Conservation (phyloP, 2,888 invertebrate species). For the Diloba caeruleocephala region DNA sequence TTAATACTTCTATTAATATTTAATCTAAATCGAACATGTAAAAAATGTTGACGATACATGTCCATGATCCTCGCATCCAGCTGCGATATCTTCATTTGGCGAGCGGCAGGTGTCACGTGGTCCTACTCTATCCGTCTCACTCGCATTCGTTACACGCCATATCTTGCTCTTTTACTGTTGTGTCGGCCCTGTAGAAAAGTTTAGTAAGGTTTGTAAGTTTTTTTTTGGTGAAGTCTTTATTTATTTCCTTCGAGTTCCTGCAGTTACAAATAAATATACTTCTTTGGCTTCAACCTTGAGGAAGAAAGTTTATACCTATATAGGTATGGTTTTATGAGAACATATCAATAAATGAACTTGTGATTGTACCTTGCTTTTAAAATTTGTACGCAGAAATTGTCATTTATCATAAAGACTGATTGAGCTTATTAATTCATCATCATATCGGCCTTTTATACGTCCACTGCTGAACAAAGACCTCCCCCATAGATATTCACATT, state of each 20-base stretch:
- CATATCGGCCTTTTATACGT: too few species aligned
- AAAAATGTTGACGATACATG: constrained; percentile 70
- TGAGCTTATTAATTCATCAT: neutral
- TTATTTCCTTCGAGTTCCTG: constrained; percentile 80
- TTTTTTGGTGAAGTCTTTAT: constrained; percentile 80
- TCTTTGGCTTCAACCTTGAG: constrained; percentile 45
- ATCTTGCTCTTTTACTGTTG: constrained; percentile 72
- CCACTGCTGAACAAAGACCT: too few species aligned
- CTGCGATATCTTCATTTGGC: constrained; percentile 89
- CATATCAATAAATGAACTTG: constrained; percentile 12
- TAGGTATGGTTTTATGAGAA: constrained; percentile 33
- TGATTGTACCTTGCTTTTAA: constrained; percentile 26
- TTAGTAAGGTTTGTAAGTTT: constrained; percentile 74
- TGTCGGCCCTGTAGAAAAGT: constrained; percentile 76
- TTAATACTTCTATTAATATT: too few species aligned
- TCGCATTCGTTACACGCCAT: constrained; percentile 53
- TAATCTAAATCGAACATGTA: neutral
- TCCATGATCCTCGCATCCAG: constrained; percentile 79
- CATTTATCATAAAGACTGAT: neutral
- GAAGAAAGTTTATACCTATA: constrained; percentile 41
- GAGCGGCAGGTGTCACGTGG: constrained; percentile 88
- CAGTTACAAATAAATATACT: constrained; percentile 76
- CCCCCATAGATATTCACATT: too few species aligned
- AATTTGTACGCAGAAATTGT: constrained; percentile 19
- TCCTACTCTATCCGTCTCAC: constrained; percentile 59